phyloP scores from a whole-genome alignment of 92 coral and sea anemone genomes.

The Phenganax marumi region DNA sequence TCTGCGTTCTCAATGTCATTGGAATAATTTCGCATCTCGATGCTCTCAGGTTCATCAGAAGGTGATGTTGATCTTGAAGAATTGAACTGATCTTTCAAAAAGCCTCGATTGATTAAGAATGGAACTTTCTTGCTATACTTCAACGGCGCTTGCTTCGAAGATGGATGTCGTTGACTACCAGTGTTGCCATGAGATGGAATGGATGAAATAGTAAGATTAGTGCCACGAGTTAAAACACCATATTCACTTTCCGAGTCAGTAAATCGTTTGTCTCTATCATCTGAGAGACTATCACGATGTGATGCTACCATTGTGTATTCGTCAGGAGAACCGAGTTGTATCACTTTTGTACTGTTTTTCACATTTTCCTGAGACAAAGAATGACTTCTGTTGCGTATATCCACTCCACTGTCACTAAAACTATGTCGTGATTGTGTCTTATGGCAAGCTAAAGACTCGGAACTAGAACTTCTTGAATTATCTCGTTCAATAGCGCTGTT shows the following conservation, averaged over 20 bases:
- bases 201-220: constrained; percentile 35
- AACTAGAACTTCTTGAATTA: constrained; percentile 61
- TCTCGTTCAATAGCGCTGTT: constrained; percentile 61
- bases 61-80: constrained; percentile 42
- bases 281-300: constrained; percentile 58
- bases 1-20: constrained; percentile 67
- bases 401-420: constrained; percentile 96
- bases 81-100: constrained; percentile 7
- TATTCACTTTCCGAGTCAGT: constrained; percentile 95
- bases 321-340: constrained; percentile 51
- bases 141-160: constrained; percentile 3
- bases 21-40: constrained; percentile 41
- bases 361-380: constrained; percentile 26
- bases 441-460: constrained; percentile 73
- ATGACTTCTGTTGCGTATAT: constrained; percentile 76
- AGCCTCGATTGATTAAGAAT: constrained; percentile 31
- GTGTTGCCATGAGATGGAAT: constrained; percentile 7
- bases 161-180: neutral
- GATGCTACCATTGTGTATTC: constrained; percentile 70
- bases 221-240: constrained; percentile 61
- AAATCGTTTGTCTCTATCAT: constrained; percentile 89
- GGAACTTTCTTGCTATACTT: constrained; percentile 40
- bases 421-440: constrained; percentile 88
- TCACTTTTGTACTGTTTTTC: constrained; percentile 45
- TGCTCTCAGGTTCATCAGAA: constrained; percentile 35